Evolutionary conservation across 2,888 invertebrate genomes (phyloP), one percentile per base, ranked within the genome.

Genomic region (Oeneis ivallda): DNA sequence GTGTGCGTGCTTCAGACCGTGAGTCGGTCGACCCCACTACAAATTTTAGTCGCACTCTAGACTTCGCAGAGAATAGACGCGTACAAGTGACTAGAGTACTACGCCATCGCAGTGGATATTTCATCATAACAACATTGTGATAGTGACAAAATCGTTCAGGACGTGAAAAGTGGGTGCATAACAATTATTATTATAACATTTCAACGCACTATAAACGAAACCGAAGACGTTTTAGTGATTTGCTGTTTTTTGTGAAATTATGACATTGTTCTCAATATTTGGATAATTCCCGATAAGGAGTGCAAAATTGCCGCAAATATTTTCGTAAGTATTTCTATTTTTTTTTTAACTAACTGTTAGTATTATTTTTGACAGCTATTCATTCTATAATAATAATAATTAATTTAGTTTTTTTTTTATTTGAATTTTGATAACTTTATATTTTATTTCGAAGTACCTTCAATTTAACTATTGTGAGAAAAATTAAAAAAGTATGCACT

Each of bases 71-170:
- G 84, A 76, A 75, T 77, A 84, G 86, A 85, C 90, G 84, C 81
- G 81, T 78, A 77, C 82, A 79, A 82, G 75, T 76, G 70, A 75
- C 76, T 78, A 78, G 79, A 84, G 80, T 80, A 76, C 78, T 75
- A 83, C 82, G 79, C 76, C 80, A 84, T 79, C 81, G 79, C 79
- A 82, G 82, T 87, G 87, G 83, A 86, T 86, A 88, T 91, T 89
- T 90, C 92, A 89, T 87, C 89, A 89, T 88, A 87, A 86, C 81
- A 87, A 83, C 79, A 86, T 87, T 89, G 90, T 91, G 89, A 87
- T 84, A 86, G 89, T 89, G 90, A 84, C 77, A 85, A 86, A 74
- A 73, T 79, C 74, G 76, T 84, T 83, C 75, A 79, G 83, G 82
- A 89, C 89, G 91, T 91, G 90, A 79, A 80, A 80, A 87, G 91